phyloP scores from a whole-genome alignment of 23 tunicate genomes.

The Phallusia fumigata region DNA sequence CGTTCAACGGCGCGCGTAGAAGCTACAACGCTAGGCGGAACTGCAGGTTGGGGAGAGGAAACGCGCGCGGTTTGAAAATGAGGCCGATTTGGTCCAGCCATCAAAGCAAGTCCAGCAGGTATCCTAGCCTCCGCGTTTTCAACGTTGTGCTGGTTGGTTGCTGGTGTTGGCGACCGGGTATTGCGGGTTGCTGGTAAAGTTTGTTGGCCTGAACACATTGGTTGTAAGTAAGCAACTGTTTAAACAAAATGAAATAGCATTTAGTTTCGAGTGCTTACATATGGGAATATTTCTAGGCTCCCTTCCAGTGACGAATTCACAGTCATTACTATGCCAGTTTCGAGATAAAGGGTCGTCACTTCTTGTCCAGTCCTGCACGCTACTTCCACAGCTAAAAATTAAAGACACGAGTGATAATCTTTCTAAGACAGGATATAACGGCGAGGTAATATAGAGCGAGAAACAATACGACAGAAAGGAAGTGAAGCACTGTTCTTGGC shows the following conservation, averaged over 20 bases:
- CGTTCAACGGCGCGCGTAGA: background rate
- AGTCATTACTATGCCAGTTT: constrained; percentile 41
- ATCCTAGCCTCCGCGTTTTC: background rate
- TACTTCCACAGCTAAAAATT: constrained; percentile 39
- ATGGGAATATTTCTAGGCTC: constrained; percentile 41
- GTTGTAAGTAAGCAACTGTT: too few species aligned
- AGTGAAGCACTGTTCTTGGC: too few species aligned
- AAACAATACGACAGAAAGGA: too few species aligned
- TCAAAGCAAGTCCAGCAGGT: background rate
- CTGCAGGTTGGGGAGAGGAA: background rate
- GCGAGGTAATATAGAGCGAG: too few species aligned
- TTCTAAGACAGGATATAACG: too few species aligned
- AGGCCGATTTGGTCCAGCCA: background rate
- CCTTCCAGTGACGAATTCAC: constrained; percentile 41
- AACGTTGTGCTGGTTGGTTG: background rate
- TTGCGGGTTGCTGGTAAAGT: background rate
- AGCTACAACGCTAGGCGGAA: background rate
- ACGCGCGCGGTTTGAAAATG: background rate
- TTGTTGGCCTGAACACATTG: too few species aligned
- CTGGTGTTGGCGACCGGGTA: background rate
- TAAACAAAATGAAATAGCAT: too few species aligned
- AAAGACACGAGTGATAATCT: too few species aligned
- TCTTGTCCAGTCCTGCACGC: constrained; percentile 32
- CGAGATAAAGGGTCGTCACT: constrained; percentile 35
- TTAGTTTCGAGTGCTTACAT: background rate